These are phyloP conservation scores for Ochotona curzoniae DNA, from an alignment of 2,113 vertebrate genomes.

Conservation along the genomic window DNA sequence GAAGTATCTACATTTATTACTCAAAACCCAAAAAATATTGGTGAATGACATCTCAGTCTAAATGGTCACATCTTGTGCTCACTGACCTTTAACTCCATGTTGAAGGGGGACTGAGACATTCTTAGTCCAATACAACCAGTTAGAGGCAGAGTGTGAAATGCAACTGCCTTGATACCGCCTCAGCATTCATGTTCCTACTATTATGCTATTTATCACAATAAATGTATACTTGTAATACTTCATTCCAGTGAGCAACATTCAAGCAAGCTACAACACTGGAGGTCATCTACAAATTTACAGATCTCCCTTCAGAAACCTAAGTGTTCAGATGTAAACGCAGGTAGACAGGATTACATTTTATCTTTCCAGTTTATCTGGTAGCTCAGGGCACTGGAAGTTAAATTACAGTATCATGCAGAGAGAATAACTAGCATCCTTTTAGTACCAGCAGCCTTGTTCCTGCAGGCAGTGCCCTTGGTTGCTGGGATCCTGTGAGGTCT, in stretches of 20 bases:
- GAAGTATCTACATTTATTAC: constrained; percentile 47
- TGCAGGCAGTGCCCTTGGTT: no score
- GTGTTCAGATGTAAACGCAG: background rate
- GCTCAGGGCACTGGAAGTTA: background rate
- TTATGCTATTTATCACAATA: background rate
- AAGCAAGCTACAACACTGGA: background rate
- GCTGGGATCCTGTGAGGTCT: no score
- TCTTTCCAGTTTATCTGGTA: background rate
- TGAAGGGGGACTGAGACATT: constrained; percentile 2
- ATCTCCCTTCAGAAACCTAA: background rate
- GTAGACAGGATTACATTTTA: background rate
- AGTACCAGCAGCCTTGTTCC: background rate
- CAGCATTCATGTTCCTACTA: background rate
- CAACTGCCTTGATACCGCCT: background rate
- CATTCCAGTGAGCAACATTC: background rate
- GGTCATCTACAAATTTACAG: background rate
- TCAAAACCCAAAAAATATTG: constrained; percentile 34
- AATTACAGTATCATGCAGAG: background rate
- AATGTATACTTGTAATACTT: background rate
- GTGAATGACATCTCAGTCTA: background rate
- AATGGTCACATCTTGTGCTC: background rate
- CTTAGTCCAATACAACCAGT: constrained; percentile 31
- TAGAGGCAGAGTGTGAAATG: background rate
- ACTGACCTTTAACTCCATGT: constrained; percentile 3
- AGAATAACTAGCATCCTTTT: background rate